Conservation (phyloP, 2,797 vertebrate genomes). For the Potorous gilbertii region DNA sequence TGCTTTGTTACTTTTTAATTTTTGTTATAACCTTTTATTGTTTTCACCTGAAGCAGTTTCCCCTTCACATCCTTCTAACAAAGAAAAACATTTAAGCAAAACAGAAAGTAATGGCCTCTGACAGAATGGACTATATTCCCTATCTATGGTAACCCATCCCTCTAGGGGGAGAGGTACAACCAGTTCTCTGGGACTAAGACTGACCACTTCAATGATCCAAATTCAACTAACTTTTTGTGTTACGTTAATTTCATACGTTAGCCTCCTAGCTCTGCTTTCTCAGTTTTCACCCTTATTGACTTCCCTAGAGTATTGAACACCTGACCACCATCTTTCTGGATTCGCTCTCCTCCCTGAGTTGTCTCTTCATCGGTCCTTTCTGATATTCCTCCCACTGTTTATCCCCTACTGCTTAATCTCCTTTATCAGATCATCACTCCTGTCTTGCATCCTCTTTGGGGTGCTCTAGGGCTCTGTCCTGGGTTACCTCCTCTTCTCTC, state of each 20-base stretch:
- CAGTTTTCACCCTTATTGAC: background rate
- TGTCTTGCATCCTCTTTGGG: no score
- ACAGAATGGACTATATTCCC: background rate
- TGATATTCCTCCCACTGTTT: background rate
- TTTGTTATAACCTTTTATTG: background rate
- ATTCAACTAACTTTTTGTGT: background rate
- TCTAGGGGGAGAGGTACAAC: background rate
- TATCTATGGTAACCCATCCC: background rate
- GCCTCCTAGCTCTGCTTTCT: background rate
- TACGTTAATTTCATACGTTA: background rate
- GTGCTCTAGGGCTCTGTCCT: no score
- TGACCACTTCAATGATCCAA: background rate
- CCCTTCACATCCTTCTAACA: background rate
- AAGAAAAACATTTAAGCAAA: background rate
- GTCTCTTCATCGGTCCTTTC: background rate
- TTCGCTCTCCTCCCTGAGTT: background rate
- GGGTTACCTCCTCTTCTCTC: no score
- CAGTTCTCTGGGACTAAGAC: background rate
- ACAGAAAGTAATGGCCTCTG: background rate
- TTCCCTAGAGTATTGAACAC: background rate
- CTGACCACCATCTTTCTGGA: background rate
- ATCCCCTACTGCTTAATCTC: background rate
- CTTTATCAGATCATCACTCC: background rate
- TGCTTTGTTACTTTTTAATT: no score
- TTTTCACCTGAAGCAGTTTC: background rate